Evolutionary conservation across 2,797 vertebrate genomes (phyloP), one percentile per base, ranked within the genome.

Genomic region (Xiphophorus birchmanni): DNA sequence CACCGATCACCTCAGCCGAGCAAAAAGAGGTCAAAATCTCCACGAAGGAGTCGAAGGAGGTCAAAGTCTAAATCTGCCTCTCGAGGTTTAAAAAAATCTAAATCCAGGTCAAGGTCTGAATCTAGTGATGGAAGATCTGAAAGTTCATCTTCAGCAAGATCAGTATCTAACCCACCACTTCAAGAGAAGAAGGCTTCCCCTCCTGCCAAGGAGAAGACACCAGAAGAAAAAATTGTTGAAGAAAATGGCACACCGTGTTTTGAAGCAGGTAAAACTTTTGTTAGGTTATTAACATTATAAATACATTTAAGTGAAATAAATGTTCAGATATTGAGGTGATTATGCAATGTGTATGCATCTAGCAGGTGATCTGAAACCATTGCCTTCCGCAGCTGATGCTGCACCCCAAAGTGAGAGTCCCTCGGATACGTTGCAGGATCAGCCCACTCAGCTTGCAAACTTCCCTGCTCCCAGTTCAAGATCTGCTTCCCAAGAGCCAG

Each of bases 41-140:
- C 92, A 21, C 84, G 82, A 78, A 93, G 86, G 67, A 83, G 81
- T 75, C 76, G 69, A 32, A 87, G 82, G 80, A 85, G 86, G 79
- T 94, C 93, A 60, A 92, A 88, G 88, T 93, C 94, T 17, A 93
- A 93, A 88, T 94, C 94, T 1, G 60, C 73, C 35, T 94, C 94
- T 73, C 63, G 40, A 0, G 87, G 44, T 45, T 76, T 93, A 73
- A 91, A 80, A 72, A 94, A 86, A 87, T 91, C 92, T 11, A 93
- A 89, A 63, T 95, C 93, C 26, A 90, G 87, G 67, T 95, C 95
- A 71, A 93, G 93, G 83, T 96, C 96, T 71, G 87, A 69, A 82
- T 96, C 96, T 60, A 94, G 93, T 78, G 92, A 91, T 67, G 86
- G 75, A 9, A 79, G n/a, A 2, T 95, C 94, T 76, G 91, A 87